Conservation (phyloP, 2,888 invertebrate species). For the Platypus cylindrus region DNA sequence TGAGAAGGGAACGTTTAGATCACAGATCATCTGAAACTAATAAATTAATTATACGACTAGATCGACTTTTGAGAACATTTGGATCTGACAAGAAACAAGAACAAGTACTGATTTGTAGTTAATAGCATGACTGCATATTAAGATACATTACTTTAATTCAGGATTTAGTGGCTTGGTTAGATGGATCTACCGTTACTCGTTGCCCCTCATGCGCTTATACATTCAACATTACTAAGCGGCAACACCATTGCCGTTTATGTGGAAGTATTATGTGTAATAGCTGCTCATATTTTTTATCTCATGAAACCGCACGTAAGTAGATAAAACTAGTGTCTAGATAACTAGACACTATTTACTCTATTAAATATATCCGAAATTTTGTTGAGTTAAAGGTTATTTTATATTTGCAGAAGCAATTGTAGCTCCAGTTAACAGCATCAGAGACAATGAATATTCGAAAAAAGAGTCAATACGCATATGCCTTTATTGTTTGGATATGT, state of each 20-base stretch:
- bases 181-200: conserved; percentile 76
- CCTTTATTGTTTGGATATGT: conserved; percentile 64
- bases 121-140: not conserved
- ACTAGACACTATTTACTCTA: not conserved
- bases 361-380: no score
- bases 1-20: conserved; percentile 57
- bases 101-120: conserved; percentile 29
- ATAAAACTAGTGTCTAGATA: no score
- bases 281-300: conserved; percentile 75
- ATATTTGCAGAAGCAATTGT: conserved; percentile 30
- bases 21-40: conserved; percentile 90
- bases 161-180: conserved; percentile 80
- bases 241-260: conserved; percentile 93
- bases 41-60: conserved; percentile 84
- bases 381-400: no score
- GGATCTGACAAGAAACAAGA: conserved; percentile 60
- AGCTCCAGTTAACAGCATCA: conserved; percentile 25
- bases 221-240: conserved; percentile 76
- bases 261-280: conserved; percentile 87
- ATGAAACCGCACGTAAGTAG: conserved; percentile 62
- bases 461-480: conserved; percentile 53
- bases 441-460: conserved; percentile 16
- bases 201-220: conserved; percentile 86
- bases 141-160: conserved; percentile 1
- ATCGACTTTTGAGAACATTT: conserved; percentile 71